Base-by-base conservation (phyloP, 2,113 vertebrate species). In the Tonatia bakeri region DNA sequence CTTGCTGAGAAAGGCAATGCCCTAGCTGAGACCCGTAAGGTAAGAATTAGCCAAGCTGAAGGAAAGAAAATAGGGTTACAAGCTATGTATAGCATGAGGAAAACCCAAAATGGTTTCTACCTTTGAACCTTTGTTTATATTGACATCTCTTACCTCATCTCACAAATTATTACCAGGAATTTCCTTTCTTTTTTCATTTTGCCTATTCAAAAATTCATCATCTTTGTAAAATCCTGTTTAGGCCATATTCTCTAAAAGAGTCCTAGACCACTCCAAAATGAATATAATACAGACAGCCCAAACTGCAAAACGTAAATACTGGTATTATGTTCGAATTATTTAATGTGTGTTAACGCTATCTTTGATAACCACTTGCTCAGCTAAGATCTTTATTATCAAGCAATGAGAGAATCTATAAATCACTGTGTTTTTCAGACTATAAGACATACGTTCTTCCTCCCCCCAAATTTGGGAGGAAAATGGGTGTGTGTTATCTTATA, bases 81-180 rank as follows among this genome's bases (percentile, higher is more conserved):
- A 93, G 67, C 7, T 73, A 13, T 36, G 36, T 16, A 61, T 2
- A 87, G 26, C 45, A 92, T 26, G 19, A 90, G 59, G 16, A 81
- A 52, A 90, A 94, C 14, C 1, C 31, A 79, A 95, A 86, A 79
- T 83, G 31, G 26, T 90, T 67, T 73, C 28, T 43, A 97, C 65
- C 40, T 89, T 79, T 86, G 54, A 76, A 82, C 26, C 26, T 94
- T 94, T 90, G 65, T 67, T 86, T 80, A 85, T 73, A 80, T 19
- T 90, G 59, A 85, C 72, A 26, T 96, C 45, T 95, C 22, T 64
- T 81, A 92, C 13, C 31, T 96, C 33, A 67, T 31, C 45, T 16
- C 64, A 92, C 16, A 94, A 50, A 94, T 90, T 86, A 81, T 73
- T 87, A 92, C 43, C 17, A 2, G n/a, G 6, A 81, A 77, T 89